These are phyloP conservation scores for Macquaria australasica DNA, from an alignment of 2,113 vertebrate genomes.

Conservation along the genomic window DNA sequence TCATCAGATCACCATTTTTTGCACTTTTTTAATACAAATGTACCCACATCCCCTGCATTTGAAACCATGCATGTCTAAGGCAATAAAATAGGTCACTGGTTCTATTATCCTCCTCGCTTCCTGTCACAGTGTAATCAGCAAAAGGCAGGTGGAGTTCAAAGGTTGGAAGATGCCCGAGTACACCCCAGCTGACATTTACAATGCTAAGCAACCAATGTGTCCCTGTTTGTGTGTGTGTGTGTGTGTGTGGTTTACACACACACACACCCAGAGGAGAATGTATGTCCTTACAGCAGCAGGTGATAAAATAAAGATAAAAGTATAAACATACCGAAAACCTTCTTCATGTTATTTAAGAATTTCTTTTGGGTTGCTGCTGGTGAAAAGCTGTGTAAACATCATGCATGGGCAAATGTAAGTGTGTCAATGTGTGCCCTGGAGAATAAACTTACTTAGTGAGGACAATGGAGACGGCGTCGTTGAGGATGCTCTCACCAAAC, in stretches of 20 bases:
- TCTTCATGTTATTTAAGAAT: neutral
- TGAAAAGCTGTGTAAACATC: slow-evolving; percentile 23
- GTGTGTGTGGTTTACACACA: neutral
- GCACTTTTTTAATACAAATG: neutral
- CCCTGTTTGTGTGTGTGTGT: neutral
- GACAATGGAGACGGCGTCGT: slow-evolving; percentile 97
- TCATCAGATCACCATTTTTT: neutral
- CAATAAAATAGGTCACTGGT: neutral
- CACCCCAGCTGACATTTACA: neutral
- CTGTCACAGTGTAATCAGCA: neutral
- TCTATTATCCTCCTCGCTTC: neutral
- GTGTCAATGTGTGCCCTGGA: neutral
- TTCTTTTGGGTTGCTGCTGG: neutral
- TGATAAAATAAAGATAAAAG: slow-evolving; percentile 2
- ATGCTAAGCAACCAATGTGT: neutral
- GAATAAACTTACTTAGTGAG: slow-evolving; percentile 92
- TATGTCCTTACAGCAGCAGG: neutral
- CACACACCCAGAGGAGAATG: neutral
- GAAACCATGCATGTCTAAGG: neutral
- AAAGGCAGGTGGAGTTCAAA: slow-evolving; percentile 9
- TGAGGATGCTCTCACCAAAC: slow-evolving; percentile 98
- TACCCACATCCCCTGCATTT: neutral
- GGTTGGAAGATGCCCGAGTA: neutral
- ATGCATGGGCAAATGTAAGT: neutral
- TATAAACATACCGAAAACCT: neutral